Evolutionary conservation across 2,797 vertebrate genomes (phyloP).

Genomic region (Phoeniculus purpureus): DNA sequence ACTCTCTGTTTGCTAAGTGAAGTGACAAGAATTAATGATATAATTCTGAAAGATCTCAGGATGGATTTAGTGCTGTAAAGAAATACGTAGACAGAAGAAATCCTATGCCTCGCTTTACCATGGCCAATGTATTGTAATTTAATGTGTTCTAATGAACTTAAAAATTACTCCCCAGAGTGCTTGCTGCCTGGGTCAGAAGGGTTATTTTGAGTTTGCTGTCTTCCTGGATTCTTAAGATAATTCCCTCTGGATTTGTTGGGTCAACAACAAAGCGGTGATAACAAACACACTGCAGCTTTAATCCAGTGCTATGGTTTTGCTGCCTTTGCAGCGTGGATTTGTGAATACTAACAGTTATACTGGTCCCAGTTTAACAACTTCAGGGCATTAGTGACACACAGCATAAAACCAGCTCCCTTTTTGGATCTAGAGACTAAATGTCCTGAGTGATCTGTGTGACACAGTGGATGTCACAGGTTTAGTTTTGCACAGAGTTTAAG

Average conservation of each 20-base stretch:
- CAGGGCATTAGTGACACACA: not conserved
- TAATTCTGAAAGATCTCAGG: conserved; percentile 59
- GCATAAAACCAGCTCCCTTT: not conserved
- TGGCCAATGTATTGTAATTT: conserved; percentile 51
- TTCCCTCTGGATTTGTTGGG: conserved; percentile 28
- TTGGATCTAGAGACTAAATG: not conserved
- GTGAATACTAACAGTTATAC: not conserved
- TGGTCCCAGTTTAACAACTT: not conserved
- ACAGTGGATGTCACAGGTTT: not conserved
- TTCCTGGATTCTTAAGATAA: conserved; percentile 31
- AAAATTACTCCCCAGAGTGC: conserved; percentile 39
- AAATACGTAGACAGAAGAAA: conserved; percentile 53
- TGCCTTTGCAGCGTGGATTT: not conserved
- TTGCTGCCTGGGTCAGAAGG: conserved; percentile 46
- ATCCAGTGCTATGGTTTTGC: not conserved
- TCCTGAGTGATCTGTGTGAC: not conserved
- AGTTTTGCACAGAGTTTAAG: not conserved
- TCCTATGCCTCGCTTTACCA: conserved; percentile 36
- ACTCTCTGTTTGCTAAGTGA: conserved; percentile 45
- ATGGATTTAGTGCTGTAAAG: conserved; percentile 63
- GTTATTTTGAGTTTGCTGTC: conserved; percentile 37
- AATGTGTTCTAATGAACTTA: conserved; percentile 62
- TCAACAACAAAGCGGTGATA: conserved; percentile 1
- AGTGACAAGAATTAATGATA: conserved; percentile 12
- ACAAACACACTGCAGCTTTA: not conserved